Conservation (phyloP, 2,113 vertebrate species). For the Nycticorax nycticorax region DNA sequence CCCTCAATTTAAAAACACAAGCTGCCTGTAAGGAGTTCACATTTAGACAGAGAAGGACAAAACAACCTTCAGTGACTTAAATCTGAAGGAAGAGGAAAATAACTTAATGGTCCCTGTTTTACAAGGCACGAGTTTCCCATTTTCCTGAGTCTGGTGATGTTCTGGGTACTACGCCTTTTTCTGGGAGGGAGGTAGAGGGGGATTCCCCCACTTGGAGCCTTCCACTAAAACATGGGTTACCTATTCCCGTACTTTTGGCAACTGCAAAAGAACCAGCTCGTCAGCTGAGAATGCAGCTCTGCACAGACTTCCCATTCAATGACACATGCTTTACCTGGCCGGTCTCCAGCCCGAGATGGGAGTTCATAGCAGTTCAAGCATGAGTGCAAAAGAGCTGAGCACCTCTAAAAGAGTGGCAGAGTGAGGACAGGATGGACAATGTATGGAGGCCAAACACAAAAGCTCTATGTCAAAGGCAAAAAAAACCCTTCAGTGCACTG, state of each 20-base stretch:
- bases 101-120: neutral
- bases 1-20: neutral
- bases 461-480: neutral
- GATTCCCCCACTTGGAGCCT: neutral
- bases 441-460: neutral
- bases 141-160: neutral
- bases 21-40: neutral
- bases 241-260: neutral
- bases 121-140: neutral
- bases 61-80: neutral
- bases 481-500: neutral
- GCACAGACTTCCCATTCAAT: rapidly evolving
- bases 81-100: neutral
- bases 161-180: neutral
- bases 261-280: neutral
- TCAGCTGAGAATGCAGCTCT: neutral
- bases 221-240: neutral
- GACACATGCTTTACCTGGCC: rapidly evolving
- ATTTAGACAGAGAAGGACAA: neutral
- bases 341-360: neutral
- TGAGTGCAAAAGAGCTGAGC: neutral
- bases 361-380: neutral
- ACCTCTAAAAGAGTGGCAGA: rapidly evolving
- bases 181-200: rapidly evolving
- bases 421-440: neutral